Evolutionary conservation across 1,140 invertebrate species (phyloP).

Genomic region (Heliconius hewitsoni): DNA sequence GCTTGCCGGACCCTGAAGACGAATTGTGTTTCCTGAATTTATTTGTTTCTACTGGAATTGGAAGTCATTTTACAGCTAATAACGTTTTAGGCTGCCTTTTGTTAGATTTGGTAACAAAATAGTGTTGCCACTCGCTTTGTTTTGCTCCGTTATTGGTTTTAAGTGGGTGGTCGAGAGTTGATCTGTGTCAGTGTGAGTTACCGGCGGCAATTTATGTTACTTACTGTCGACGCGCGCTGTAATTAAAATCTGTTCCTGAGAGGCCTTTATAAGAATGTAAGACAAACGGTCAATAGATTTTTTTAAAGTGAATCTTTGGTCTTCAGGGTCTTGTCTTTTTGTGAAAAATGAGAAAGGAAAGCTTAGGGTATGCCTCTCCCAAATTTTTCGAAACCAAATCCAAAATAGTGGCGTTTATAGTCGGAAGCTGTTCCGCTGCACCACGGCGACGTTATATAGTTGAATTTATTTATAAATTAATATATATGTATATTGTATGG

Average conservation of each 20-base stretch:
- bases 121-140: not conserved
- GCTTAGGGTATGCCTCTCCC: no score
- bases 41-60: conserved; percentile 24
- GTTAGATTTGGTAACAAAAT: not conserved
- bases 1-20: conserved; percentile 28
- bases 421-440: no score
- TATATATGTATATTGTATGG: no score
- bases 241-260: not conserved
- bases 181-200: not conserved
- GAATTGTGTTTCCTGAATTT: conserved; percentile 37
- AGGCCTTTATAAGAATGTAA: not conserved
- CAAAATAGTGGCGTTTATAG: no score
- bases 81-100: conserved; percentile 17
- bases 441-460: no score
- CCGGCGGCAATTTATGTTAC: conserved; percentile 3
- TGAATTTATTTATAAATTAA: no score
- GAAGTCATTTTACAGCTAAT: conserved; percentile 34
- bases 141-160: not conserved
- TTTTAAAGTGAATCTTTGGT: no score
- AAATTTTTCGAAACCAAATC: no score
- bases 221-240: conserved; percentile 1
- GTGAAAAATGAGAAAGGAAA: no score
- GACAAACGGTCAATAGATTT: not conserved
- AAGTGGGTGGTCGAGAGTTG: not conserved
- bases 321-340: no score